Evolutionary conservation across 2,797 vertebrate species (phyloP), one percentile per base, ranked within the genome.

Genomic region (Lithobates sylvaticus): DNA sequence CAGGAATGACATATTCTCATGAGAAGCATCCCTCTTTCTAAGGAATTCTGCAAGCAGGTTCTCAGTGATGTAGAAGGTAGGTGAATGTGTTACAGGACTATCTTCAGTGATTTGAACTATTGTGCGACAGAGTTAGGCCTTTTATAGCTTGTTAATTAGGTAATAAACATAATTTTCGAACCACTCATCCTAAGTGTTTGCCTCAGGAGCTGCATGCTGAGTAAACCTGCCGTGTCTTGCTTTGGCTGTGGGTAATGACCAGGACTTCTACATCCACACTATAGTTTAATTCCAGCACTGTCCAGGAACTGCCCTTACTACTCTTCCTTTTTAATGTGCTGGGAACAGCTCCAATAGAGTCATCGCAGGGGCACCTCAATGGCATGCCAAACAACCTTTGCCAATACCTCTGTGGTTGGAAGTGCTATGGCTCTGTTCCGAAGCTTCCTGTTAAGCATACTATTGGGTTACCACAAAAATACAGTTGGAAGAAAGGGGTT

Each of bases 11-110:
- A 1, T 67, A 10, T 27, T 12, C n/a, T 27, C n/a, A 27, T 58
- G 16, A 50, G n/a, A 39, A 42, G 12, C 3, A 5, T 74, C 29
- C 9, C 13, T 73, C 2, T 61, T 32, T 71, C 42, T 69, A 16
- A 21, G 68, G 12, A 34, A 4, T 6, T 47, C 12, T 3, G 10
- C 4, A 1, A 26, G 58, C 54, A 6, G 13, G 12, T 39, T 71
- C 10, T 82, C 8, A 44, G 78, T 58, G 5, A 86, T 86, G 79
- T 82, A 29, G 76, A 67, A 27, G 73, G 85, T 86, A 71, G 27
- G 76, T 34, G 34, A 58, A 64, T n/a, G 8, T 61, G n/a, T 39
- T 65, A 65, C 10, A 21, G 21, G 1, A 29, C 8, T 21, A 8
- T 61, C 54, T 23, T 61, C 21, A 1, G 21, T 8, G 21, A 23